Base-by-base conservation (phyloP, 2,888 invertebrate genomes). In the Griposia aprilina region DNA sequence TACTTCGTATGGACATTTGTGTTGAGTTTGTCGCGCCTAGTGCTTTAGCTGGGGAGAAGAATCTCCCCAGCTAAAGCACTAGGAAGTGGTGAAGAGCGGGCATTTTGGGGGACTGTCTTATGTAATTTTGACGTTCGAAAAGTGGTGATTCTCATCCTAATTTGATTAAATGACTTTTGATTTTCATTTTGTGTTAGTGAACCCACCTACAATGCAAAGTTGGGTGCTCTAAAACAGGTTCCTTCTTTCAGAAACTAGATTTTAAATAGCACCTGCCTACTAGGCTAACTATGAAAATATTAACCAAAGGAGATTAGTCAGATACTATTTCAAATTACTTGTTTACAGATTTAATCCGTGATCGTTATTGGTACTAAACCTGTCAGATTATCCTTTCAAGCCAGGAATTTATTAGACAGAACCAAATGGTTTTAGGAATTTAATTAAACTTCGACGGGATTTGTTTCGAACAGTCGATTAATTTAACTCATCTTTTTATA, bases 361-460 rank as follows among this genome's bases (percentile, higher is more conserved):
- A 8, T 78, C 30, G 50, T 48, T 45, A 78, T 60, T 77, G 60
- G 52, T 1, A 45, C 8, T 55, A 62, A 68, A 78, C 36, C 60
- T 17, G n/a, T 78, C 26, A 36, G 55, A 55, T 80, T 62, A 62
- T 55, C 5, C 45, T 52, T 68, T 30, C 2, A 23, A 48, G 20
- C 23, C 17, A 36, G 26, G 2, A 23, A 50, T 73, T 80, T 81
- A 80, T 67, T 62, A 13, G 5, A 26, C 1, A 48, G 20, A 50
- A 8, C 7, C 26, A 62, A 74, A 73, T 30, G 36, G 48, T 59
- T 63, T 73, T 36, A 57, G 26, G 52, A 48, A 26, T 60, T 81
- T 73, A 55, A 81, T 81, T 50, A 81, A 68, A 67, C 45, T 45
- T 30, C 26, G 20, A 41, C 26, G 15, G n/a, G 41, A 67, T 68